Evolutionary conservation across 2,113 vertebrate genomes (phyloP).

Genomic region (Miniopterus natalensis): DNA sequence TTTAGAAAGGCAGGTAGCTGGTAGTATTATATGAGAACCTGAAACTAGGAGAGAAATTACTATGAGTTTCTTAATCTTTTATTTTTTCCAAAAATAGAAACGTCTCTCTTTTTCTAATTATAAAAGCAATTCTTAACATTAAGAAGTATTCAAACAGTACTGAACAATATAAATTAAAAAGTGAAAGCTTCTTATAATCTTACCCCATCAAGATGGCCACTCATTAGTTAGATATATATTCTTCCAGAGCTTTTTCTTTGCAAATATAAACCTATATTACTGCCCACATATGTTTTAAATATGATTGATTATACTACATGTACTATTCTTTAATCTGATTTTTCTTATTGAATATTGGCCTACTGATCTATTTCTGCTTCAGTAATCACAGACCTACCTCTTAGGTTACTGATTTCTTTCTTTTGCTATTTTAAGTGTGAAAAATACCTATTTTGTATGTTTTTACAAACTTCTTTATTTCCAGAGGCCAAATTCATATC

Average conservation of each 20-base stretch:
- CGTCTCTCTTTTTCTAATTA: conserved; percentile 32
- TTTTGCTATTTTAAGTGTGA: conserved; percentile 52
- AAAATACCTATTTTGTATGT: conserved; percentile 13
- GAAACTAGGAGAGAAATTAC: conserved; percentile 65
- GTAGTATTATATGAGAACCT: conserved; percentile 53
- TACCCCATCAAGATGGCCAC: neutral
- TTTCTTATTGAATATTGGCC: neutral
- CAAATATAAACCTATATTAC: conserved; percentile 20
- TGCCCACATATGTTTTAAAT: neutral
- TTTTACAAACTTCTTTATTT: conserved; percentile 36
- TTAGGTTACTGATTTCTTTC: neutral
- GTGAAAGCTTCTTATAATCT: neutral
- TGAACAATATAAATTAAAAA: conserved; percentile 2
- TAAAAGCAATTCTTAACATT: conserved; percentile 59
- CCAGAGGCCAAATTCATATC: conserved; percentile 3
- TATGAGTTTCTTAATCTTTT: conserved; percentile 69
- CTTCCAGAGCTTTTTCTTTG: neutral
- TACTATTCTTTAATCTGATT: neutral
- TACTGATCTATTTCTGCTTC: neutral
- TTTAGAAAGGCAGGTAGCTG: conserved; percentile 82
- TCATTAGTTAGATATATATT: neutral
- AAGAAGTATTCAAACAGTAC: conserved; percentile 48
- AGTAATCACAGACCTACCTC: neutral
- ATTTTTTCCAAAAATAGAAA: conserved; percentile 53
- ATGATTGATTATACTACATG: neutral